Percentiles rank a stretch among this genome's conserved stretches.
Evolutionary conservation across 2,888 invertebrate species (phyloP).

Genomic region (Encarsia formosa): DNA sequence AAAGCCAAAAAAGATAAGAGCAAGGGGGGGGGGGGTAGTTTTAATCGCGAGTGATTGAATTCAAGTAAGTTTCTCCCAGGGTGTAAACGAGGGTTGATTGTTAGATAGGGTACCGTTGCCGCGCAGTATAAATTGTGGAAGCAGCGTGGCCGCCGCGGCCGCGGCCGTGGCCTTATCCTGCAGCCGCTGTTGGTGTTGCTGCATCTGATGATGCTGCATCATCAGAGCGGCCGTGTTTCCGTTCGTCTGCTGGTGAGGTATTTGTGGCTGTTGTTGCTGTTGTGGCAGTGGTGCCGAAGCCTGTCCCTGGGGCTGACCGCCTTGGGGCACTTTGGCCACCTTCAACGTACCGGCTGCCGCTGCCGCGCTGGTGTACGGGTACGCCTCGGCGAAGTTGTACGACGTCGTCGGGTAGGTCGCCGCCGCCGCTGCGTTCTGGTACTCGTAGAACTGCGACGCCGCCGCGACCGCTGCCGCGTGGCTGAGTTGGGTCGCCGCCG

Average conservation of each 20-base stretch:
- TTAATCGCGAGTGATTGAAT: too few relatives aligned
- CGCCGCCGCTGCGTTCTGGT: constrained; percentile 68
- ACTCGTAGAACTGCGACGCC: constrained; percentile 79
- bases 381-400: constrained; percentile 46
- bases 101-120: constrained; percentile 44
- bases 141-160: constrained; percentile 40
- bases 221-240: constrained; percentile 38
- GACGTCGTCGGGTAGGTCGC: constrained; percentile 63
- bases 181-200: too few relatives aligned
- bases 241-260: constrained; percentile 28
- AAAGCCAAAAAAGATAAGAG: too few relatives aligned
- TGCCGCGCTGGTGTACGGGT: constrained; percentile 55
- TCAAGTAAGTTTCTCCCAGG: too few relatives aligned
- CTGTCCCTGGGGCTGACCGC: background rate
- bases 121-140: constrained; percentile 46
- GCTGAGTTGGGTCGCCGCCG: constrained; percentile 62
- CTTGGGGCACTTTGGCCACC: constrained; percentile 21
- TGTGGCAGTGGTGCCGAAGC: constrained; percentile 25
- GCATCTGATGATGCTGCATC: constrained; percentile 38
- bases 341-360: constrained; percentile 30
- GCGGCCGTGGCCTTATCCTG: too few relatives aligned
- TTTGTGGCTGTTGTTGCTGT: constrained; percentile 31
- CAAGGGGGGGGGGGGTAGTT: too few relatives aligned
- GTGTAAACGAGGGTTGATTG: background rate
- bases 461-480: constrained; percentile 76